These are phyloP conservation scores for Rhagonycha fulva DNA, from an alignment of 2,888 invertebrate species.

Conservation along the genomic window DNA sequence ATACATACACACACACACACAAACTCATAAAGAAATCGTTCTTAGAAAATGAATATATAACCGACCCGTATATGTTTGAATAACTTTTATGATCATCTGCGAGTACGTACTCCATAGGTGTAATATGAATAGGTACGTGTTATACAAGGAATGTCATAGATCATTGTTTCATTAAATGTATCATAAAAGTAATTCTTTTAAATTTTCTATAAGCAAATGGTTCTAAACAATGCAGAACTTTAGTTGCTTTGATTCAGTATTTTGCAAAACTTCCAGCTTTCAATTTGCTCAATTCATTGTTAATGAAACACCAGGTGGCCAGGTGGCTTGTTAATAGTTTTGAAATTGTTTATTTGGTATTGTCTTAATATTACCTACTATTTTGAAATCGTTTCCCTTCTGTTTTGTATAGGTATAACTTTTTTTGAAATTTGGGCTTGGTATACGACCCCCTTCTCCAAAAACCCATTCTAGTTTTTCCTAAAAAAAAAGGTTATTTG, in stretches of 20 bases:
- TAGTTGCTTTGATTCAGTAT: not conserved
- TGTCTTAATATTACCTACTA: not conserved
- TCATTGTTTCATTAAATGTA: not conserved
- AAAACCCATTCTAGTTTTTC: no score
- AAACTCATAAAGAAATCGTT: slow-evolving; percentile 6
- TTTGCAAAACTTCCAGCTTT: not conserved
- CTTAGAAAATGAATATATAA: slow-evolving; percentile 12
- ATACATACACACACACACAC: slow-evolving; percentile 4
- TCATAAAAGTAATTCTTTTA: not conserved
- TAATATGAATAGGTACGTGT: not conserved
- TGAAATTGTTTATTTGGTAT: not conserved
- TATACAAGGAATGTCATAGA: not conserved
- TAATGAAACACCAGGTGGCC: not conserved
- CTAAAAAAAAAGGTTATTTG: no score
- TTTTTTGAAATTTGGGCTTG: no score
- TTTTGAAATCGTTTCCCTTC: not conserved
- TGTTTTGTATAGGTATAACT: no score
- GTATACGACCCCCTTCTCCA: no score
- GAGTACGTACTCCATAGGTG: not conserved
- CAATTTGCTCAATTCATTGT: not conserved
- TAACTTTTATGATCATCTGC: slow-evolving; percentile 6
- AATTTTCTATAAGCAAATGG: not conserved
- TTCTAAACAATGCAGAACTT: not conserved
- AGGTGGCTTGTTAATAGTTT: not conserved
- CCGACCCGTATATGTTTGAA: slow-evolving; percentile 10